Conservation (phyloP, 2,113 vertebrate species). For the Elanus axillaris region DNA sequence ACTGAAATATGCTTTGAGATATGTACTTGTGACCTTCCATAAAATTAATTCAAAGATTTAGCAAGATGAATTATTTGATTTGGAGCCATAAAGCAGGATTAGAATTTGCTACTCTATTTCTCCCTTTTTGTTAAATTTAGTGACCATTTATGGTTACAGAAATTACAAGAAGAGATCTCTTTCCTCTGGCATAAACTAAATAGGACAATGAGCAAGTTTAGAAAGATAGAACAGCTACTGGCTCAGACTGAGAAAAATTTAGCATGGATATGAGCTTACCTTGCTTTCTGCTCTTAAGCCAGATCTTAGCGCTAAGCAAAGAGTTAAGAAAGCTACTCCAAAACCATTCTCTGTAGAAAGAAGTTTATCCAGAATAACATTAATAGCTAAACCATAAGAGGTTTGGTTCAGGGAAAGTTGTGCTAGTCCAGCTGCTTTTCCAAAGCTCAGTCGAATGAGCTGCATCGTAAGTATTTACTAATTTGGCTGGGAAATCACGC, state of each 20-base stretch:
- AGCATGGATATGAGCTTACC: not conserved
- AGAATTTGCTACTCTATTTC: not conserved
- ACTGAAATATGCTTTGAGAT: slow-evolving; percentile 12
- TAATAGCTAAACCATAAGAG: not conserved
- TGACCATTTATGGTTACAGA: not conserved
- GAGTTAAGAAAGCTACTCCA: not conserved
- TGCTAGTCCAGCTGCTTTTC: not conserved
- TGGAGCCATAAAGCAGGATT: slow-evolving; percentile 2
- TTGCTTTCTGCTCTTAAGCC: not conserved
- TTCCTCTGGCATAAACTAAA: not conserved
- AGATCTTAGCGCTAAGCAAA: not conserved
- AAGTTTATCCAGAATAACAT: not conserved
- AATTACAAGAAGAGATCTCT: not conserved
- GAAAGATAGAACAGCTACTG: not conserved
- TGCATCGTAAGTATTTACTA: not conserved
- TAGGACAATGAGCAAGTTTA: not conserved
- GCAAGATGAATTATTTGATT: not conserved
- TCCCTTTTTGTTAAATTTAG: not conserved
- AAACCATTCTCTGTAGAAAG: not conserved
- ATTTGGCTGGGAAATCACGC: not conserved
- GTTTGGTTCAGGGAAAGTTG: not conserved
- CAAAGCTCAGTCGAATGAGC: not conserved
- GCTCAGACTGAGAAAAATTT: not conserved
- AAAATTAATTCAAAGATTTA: slow-evolving; percentile 20
- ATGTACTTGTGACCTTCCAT: not conserved